Evolutionary conservation across 92 coral and sea anemone genomes (phyloP).

Genomic region (Blastomussa wellsi): DNA sequence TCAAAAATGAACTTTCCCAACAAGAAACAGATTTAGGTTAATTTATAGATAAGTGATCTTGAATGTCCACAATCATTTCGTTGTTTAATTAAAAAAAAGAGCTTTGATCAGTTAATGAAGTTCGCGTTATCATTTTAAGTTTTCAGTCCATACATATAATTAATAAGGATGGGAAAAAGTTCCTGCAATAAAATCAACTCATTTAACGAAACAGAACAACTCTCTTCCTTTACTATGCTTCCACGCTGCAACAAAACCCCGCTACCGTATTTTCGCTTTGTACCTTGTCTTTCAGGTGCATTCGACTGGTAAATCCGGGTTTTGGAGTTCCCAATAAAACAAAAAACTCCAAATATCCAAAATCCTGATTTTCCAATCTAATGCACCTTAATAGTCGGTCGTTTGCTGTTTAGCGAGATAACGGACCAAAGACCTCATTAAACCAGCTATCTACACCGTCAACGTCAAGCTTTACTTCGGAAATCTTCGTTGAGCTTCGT

Average conservation of each 20-base stretch:
- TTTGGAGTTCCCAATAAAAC: no score
- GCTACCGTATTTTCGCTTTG: background rate
- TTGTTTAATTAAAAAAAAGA: background rate
- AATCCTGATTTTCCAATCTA: no score
- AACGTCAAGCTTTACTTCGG: background rate
- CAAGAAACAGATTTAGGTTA: no score
- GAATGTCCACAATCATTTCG: no score
- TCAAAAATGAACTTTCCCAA: no score
- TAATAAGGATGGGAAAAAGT: background rate
- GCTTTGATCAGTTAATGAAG: background rate
- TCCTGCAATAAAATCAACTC: background rate
- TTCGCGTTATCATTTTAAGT: background rate
- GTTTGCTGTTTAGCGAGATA: background rate
- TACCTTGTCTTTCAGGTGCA: no score
- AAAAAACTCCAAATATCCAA: no score
- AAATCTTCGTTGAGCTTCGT: background rate
- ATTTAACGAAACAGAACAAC: background rate
- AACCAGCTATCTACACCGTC: background rate
- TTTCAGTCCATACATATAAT: background rate
- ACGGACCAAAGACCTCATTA: background rate
- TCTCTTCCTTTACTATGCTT: background rate
- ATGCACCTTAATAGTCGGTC: no score
- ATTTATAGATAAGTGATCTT: no score
- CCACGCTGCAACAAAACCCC: background rate
- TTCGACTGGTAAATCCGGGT: no score